Conservation (phyloP, 2,113 vertebrate genomes). For the Cathartes aura region DNA sequence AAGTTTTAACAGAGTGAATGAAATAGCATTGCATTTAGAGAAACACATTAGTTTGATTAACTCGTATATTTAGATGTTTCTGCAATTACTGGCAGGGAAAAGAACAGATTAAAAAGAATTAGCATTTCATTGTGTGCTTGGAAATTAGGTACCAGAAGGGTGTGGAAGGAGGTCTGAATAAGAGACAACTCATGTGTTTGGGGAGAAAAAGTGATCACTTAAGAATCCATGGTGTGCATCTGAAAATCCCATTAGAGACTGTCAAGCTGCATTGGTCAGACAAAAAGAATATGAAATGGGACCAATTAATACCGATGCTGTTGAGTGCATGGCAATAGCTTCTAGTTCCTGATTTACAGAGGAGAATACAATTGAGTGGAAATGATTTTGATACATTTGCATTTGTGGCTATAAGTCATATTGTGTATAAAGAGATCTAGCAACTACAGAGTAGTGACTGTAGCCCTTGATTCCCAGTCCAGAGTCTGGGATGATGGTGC, state of each 20-base stretch:
- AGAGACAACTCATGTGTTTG: conserved; percentile 68
- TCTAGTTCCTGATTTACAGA: conserved; percentile 31
- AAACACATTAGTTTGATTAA: conserved; percentile 28
- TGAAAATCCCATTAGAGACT: conserved; percentile 76
- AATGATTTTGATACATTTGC: conserved; percentile 65
- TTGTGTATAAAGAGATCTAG: background rate
- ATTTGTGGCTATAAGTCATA: conserved; percentile 27
- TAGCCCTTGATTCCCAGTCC: background rate
- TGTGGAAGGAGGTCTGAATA: conserved; percentile 61
- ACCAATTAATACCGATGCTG: conserved; percentile 45
- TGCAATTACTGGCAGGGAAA: background rate
- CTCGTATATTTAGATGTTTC: background rate
- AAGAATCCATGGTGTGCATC: conserved; percentile 75
- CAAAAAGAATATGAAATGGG: conserved; percentile 68
- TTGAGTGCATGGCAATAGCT: conserved; percentile 49
- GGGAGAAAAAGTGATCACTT: conserved; percentile 75
- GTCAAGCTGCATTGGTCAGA: conserved; percentile 75
- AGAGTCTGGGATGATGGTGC: background rate
- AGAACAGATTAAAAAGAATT: conserved; percentile 37
- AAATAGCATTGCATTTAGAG: background rate
- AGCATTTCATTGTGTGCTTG: background rate
- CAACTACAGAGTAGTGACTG: background rate
- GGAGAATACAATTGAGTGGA: conserved; percentile 43
- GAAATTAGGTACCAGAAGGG: conserved; percentile 64
- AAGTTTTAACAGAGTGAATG: background rate